phyloP scores from a whole-genome alignment of 1,140 invertebrate genomes.

The Phymorhynchus buccinoides region DNA sequence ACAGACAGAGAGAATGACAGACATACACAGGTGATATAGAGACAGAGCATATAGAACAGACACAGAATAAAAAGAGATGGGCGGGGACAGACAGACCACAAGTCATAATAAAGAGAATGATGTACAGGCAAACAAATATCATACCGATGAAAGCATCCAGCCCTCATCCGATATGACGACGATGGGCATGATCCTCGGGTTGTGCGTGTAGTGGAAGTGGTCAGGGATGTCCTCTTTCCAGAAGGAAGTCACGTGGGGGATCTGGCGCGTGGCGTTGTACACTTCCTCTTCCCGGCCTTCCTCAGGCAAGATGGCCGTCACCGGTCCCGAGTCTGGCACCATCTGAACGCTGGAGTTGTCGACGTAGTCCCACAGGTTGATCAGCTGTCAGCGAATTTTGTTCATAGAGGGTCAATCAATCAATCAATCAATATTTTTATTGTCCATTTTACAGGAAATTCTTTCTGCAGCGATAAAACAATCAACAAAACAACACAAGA shows the following conservation, averaged over 20 bases:
- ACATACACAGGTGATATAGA: too few species aligned
- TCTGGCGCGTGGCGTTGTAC: not conserved
- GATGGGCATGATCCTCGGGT: conserved; percentile 63
- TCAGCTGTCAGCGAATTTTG: conserved; percentile 20
- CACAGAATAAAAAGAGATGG: too few species aligned
- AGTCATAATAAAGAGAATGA: too few species aligned
- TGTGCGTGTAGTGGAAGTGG: conserved; percentile 66
- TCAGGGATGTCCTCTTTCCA: conserved; percentile 69
- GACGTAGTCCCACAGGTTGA: conserved; percentile 44
- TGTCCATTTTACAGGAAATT: too few species aligned
- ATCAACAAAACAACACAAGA: too few species aligned
- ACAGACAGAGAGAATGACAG: too few species aligned
- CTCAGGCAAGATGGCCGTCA: conserved; percentile 50
- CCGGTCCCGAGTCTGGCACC: conserved; percentile 39
- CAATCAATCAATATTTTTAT: too few species aligned
- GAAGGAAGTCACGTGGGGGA: conserved; percentile 54
- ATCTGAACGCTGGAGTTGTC: conserved; percentile 35
- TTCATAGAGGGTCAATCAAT: too few species aligned
- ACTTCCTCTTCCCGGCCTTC: conserved; percentile 40
- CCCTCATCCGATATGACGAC: conserved; percentile 67
- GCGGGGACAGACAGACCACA: too few species aligned
- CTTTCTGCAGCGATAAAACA: too few species aligned
- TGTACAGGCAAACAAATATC: too few species aligned
- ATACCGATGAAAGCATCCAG: conserved; percentile 64
- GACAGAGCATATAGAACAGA: too few species aligned